These are phyloP conservation scores for Ciconia maguari DNA, from an alignment of 2,113 vertebrate species.

Conservation along the genomic window DNA sequence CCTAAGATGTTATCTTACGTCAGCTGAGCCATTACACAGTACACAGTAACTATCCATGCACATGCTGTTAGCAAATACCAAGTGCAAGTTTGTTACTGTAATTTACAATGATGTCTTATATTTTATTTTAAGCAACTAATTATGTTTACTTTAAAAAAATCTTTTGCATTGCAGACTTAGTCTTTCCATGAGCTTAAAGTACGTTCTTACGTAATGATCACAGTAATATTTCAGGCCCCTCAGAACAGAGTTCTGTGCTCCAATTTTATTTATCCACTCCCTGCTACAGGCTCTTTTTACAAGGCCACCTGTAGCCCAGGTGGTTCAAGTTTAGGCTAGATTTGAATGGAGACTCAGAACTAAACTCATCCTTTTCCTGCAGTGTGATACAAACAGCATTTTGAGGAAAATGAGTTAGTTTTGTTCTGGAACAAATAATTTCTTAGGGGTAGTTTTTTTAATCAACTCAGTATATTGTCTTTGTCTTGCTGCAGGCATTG, in stretches of 20 bases:
- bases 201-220: rapidly evolving
- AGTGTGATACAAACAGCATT: background rate
- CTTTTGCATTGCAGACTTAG: background rate
- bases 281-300: background rate
- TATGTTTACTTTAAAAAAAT: background rate
- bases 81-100: background rate
- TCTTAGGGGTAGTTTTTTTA: background rate
- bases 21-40: background rate
- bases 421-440: background rate
- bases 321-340: background rate
- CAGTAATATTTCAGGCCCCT: background rate
- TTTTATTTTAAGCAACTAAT: background rate
- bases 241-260: background rate
- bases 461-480: background rate
- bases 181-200: background rate
- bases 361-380: background rate
- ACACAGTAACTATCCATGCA: background rate
- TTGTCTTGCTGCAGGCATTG: background rate
- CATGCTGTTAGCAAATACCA: background rate
- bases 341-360: background rate
- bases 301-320: background rate
- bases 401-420: background rate
- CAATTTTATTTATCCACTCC: background rate
- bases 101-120: rapidly evolving
- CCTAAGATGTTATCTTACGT: background rate